Evolutionary conservation across 2,888 invertebrate species (phyloP).

Genomic region (Euproctis similis): DNA sequence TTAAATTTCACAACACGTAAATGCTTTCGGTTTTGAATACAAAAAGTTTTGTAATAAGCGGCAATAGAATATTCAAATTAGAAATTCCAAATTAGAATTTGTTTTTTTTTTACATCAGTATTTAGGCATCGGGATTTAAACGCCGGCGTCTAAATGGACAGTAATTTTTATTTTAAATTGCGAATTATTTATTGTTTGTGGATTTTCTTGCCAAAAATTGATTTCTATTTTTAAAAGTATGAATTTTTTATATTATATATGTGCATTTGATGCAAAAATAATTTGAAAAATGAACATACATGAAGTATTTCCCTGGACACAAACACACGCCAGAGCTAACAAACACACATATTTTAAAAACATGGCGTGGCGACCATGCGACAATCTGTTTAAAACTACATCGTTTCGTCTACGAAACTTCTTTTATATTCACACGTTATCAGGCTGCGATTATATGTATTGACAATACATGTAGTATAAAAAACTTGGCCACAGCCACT

Average conservation of each 20-base stretch:
- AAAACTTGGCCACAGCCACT: no score
- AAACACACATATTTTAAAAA: conserved; percentile 52
- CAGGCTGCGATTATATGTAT: conserved; percentile 28
- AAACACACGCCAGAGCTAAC: conserved; percentile 42
- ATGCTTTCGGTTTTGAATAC: no score
- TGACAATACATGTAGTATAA: no score
- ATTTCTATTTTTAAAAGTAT: no score
- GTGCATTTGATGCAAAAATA: not conserved
- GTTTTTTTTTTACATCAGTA: not conserved
- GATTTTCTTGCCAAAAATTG: no score
- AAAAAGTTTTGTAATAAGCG: no score
- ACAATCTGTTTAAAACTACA: conserved; percentile 44
- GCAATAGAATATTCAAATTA: not conserved
- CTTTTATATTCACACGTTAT: conserved; percentile 52
- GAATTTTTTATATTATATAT: not conserved
- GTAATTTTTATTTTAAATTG: no score
- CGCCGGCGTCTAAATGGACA: no score
- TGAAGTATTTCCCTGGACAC: conserved; percentile 50
- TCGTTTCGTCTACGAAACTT: conserved; percentile 31
- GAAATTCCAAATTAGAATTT: not conserved
- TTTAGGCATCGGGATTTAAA: not conserved
- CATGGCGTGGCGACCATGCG: conserved; percentile 58
- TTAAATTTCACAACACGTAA: no score
- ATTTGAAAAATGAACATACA: conserved; percentile 36
- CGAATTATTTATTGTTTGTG: no score